Evolutionary conservation across 1,140 invertebrate genomes (phyloP), one percentile per base, ranked within the genome.

Genomic region (Calephelis nemesis): DNA sequence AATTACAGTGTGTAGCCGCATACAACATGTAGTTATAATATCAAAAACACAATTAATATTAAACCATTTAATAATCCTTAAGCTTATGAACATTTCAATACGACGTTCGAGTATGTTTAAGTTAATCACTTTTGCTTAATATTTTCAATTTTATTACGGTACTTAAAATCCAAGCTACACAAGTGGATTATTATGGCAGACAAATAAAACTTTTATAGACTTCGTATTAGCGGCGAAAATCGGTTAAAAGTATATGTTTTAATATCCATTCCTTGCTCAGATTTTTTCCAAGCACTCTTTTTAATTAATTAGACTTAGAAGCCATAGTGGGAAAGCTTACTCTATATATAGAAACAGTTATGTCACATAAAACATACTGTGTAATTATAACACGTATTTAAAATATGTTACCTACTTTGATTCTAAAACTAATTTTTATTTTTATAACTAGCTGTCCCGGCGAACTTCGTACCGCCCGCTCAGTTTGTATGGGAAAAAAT

Each of bases 221-320:
- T 8, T 8, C 7, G 13, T n/a, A 4, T n/a, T 52, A 52, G 12
- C 8, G 13, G 15, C 8, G 50, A 52, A 15, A 52, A 15, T 52
- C 7, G 42, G 42, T 52, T 9, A 15, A 9, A 52, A 52, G 50
- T 19, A 15, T 9, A 3, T 15, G n/a, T 0, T 15, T 52, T n/a
- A 52, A 15, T 52, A 52, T n/a, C 12, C 50, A 52, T 52, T 52
- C 15, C 50, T 15, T 52, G 50, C 15, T 15, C n/a, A 52, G 13
- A 52, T 19, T 52, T 52, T 52, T 52, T 52, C 13, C 50, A 52
- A 52, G 50, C 50, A 52, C 13, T 52, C 50, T 7, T 52, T 52
- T 52, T 15, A 52, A 52, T 52, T 52, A 52, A 52, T 52, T 52
- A n/a, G 13, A 15, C 42, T 52, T 52, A 52, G 15, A 52, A 52